A percentile compares a stretch with the other conserved stretches of the same genome.
Evolutionary conservation across 2,797 vertebrate species (phyloP).

Genomic region (Trachurus trachurus): DNA sequence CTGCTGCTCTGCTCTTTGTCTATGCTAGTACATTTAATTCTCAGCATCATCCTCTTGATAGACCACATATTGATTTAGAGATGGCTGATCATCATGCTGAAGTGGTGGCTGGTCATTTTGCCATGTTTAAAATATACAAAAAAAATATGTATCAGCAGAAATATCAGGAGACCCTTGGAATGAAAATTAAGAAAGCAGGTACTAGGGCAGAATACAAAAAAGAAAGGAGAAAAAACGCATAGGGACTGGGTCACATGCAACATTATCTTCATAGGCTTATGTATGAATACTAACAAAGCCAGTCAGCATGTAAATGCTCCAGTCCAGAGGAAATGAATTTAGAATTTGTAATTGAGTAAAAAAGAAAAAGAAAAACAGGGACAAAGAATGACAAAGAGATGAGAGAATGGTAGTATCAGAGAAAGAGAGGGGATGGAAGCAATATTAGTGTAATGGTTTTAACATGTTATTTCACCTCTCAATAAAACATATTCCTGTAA

Average conservation of each 20-base stretch:
- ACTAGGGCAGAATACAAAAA: conserved; percentile 37
- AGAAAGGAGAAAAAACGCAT: conserved; percentile 4
- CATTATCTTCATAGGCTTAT: not conserved
- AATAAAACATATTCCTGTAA: not conserved
- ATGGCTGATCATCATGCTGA: conserved; percentile 34
- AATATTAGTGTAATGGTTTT: not conserved
- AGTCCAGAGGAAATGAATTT: not conserved
- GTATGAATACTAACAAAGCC: conserved; percentile 41
- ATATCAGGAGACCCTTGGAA: conserved; percentile 13
- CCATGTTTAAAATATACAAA: conserved; percentile 40
- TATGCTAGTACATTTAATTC: conserved; percentile 41
- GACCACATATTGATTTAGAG: conserved; percentile 56
- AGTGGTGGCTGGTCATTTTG: conserved; percentile 27
- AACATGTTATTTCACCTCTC: too few relatives aligned
- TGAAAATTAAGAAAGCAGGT: conserved; percentile 16
- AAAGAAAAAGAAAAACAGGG: not conserved
- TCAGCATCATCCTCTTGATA: conserved; percentile 20
- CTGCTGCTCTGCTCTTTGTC: conserved; percentile 49
- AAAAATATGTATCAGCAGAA: conserved; percentile 33
- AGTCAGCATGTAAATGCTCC: conserved; percentile 14
- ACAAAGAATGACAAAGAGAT: not conserved
- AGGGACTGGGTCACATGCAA: not conserved
- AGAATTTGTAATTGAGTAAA: too few relatives aligned
- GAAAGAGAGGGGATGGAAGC: not conserved
- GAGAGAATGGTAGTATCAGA: not conserved